phyloP scores from a whole-genome alignment of 2,797 vertebrate genomes.

The Paratrypauchen microcephalus region DNA sequence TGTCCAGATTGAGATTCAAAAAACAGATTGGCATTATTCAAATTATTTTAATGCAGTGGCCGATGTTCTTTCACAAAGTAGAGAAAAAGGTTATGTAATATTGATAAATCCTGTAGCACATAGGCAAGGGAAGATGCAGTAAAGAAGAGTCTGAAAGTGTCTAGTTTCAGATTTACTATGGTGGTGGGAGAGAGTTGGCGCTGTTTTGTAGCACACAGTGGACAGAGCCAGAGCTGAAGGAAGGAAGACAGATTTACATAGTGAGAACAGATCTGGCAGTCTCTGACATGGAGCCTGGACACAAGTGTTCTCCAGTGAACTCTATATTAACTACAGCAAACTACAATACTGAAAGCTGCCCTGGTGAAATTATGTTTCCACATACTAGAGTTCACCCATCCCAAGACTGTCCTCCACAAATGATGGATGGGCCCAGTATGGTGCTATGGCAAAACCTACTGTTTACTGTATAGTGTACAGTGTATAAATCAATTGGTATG shows the following conservation, averaged over 20 bases:
- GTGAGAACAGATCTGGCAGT: slow-evolving; percentile 61
- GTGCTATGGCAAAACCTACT: background rate
- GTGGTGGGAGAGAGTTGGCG: slow-evolving; percentile 64
- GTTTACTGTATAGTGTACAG: background rate
- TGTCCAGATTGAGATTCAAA: slow-evolving; percentile 23
- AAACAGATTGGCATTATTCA: slow-evolving; percentile 5
- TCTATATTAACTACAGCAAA: slow-evolving; percentile 31
- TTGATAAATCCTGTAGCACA: slow-evolving; percentile 8
- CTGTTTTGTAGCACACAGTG: slow-evolving; percentile 52
- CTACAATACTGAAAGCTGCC: slow-evolving; percentile 10
- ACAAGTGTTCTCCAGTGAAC: slow-evolving; percentile 43
- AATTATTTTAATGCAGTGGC: background rate
- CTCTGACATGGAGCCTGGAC: slow-evolving; percentile 37
- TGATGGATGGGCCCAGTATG: slow-evolving; percentile 20
- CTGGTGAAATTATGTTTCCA: slow-evolving; percentile 5
- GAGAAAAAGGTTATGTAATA: too few relatives aligned
- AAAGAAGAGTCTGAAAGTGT: slow-evolving; percentile 35
- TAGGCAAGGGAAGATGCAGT: slow-evolving; percentile 21
- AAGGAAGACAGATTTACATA: slow-evolving; percentile 63
- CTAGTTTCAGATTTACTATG: slow-evolving; percentile 73
- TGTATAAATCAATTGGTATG: too few relatives aligned
- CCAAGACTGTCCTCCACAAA: slow-evolving; percentile 1
- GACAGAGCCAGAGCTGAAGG: slow-evolving; percentile 58
- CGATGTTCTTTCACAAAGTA: background rate
- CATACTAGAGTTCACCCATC: background rate